Conservation (phyloP, 2,797 vertebrate genomes). For the Tangara arthus region DNA sequence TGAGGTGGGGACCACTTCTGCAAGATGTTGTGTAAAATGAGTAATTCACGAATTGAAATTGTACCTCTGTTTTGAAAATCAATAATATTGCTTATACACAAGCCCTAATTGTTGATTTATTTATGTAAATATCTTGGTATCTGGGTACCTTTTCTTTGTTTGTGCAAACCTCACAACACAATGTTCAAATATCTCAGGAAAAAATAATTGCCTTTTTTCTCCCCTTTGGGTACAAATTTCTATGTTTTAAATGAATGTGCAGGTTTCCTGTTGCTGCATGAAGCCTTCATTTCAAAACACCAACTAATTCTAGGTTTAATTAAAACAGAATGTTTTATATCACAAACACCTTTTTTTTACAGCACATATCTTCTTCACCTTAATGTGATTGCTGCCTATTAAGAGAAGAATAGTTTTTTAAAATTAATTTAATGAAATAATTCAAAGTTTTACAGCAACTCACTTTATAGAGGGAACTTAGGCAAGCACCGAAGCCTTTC, state of each 20-base stretch:
- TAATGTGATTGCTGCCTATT: neutral
- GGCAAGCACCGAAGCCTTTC: slow-evolving; percentile 47
- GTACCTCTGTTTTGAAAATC: slow-evolving; percentile 19
- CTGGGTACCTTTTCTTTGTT: neutral
- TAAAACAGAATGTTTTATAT: slow-evolving; percentile 28
- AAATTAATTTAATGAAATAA: neutral
- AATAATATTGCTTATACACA: neutral
- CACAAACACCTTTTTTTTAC: neutral
- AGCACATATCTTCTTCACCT: neutral
- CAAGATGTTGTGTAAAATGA: neutral
- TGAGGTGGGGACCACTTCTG: neutral
- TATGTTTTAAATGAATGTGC: slow-evolving; percentile 29
- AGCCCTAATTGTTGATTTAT: neutral
- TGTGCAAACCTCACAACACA: neutral
- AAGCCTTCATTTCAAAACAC: slow-evolving; percentile 27
- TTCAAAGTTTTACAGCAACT: slow-evolving; percentile 31
- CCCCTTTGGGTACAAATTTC: slow-evolving; percentile 41
- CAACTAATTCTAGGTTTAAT: slow-evolving; percentile 35
- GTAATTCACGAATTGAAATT: neutral
- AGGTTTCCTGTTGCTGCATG: slow-evolving; percentile 38
- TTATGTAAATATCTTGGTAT: neutral
- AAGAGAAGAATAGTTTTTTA: neutral
- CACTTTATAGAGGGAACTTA: slow-evolving; percentile 44
- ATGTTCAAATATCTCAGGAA: slow-evolving; percentile 26
- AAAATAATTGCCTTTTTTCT: slow-evolving; percentile 47